Evolutionary conservation across 2,888 invertebrate species (phyloP), one percentile per base, ranked within the genome.

Genomic region (Stenolophus ochropezus): DNA sequence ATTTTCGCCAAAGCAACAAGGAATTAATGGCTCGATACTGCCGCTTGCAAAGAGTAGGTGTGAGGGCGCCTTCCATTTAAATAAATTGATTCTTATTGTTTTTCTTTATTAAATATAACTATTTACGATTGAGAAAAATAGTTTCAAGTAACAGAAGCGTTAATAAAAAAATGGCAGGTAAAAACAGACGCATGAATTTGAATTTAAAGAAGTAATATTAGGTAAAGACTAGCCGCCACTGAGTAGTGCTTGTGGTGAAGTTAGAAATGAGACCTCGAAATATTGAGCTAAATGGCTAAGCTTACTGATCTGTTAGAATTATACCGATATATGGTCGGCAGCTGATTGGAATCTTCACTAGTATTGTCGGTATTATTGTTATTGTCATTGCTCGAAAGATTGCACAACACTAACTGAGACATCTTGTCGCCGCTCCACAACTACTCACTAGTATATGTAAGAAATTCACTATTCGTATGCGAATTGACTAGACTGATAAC

Each of bases 281-380:
- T 75, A 75, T 65, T 51, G 42, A 14, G 81, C 81, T 81, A 81
- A 81, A 47, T 53, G 74, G 65, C 79, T 74, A 77, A 69, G 74
- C 73, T 82, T 73, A 79, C 73, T 76, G 76, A 71, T 76, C 33
- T 42, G 33, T 42, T 80, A 82, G 84, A 85, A 87, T 85, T 89
- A 74, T 94, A 96, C 96, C 96, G 95, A 93, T 96, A 96, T 90
- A 96, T 96, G 86, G 96, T 96, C 86, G 94, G 94, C 90, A 95
- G 94, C 89, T 95, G 94, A 91, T 94, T 95, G 90, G 95, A 95
- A 91, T 96, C 95, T 89, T 96, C 95, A 92, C 95, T 95, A 89
- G 93, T 94, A 92, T 94, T 95, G 91, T 96, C 95, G 88, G 93
- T 93, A 87, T 93, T 93, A 87, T 93, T 93, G 90, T 93, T 93